Conservation (phyloP, 2,113 vertebrate species). For the Taurulus bubalis region DNA sequence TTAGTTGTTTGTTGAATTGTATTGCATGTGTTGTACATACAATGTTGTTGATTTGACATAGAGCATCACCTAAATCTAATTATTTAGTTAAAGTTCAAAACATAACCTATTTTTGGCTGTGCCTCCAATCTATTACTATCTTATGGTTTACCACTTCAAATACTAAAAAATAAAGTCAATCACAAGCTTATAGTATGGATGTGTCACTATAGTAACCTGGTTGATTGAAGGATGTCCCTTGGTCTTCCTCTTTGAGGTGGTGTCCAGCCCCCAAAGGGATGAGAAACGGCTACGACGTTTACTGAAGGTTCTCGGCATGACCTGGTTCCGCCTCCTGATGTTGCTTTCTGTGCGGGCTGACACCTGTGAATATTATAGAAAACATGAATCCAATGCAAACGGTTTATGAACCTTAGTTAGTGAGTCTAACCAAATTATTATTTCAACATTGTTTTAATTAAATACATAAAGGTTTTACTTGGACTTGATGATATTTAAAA, state of each 20-base stretch:
- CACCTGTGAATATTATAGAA: slow-evolving; percentile 81
- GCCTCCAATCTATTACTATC: background rate
- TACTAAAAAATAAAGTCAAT: background rate
- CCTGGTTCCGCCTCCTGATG: slow-evolving; percentile 89
- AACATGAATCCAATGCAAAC: background rate
- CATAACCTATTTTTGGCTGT: background rate
- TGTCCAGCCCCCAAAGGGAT: slow-evolving; percentile 97
- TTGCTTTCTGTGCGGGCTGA: slow-evolving; percentile 91
- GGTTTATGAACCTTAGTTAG: background rate
- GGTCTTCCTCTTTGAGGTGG: slow-evolving; percentile 92
- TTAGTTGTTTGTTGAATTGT: background rate
- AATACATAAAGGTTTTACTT: background rate
- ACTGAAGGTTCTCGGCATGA: slow-evolving; percentile 91
- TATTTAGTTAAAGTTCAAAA: background rate
- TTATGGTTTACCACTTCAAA: background rate
- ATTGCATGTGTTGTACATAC: background rate
- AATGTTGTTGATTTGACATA: background rate
- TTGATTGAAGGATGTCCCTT: slow-evolving; percentile 93
- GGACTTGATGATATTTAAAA: background rate
- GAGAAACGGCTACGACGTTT: slow-evolving; percentile 96
- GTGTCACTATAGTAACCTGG: slow-evolving; percentile 82
- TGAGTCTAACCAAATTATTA: background rate
- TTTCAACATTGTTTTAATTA: background rate
- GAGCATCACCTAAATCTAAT: background rate
- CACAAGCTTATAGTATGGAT: background rate